Base-by-base conservation (phyloP, 1,140 invertebrate genomes). In the Samia ricini region DNA sequence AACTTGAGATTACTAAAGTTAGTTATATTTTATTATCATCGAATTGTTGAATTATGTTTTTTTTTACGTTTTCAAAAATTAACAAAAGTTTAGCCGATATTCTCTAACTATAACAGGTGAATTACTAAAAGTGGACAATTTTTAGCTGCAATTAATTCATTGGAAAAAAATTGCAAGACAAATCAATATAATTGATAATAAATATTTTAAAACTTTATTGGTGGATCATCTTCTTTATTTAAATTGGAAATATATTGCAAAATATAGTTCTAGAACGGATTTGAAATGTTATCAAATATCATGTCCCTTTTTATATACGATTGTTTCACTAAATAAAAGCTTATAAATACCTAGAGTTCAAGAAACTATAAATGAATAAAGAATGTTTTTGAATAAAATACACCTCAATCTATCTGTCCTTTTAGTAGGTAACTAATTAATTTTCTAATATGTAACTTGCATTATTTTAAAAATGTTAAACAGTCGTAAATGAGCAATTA, bases 211-310 rank as follows among this genome's bases (percentile, higher is more conserved):
- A n/a, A n/a, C n/a, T n/a, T n/a, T n/a, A n/a, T n/a, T n/a, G n/a
- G n/a, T n/a, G n/a, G n/a, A n/a, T n/a, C n/a, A n/a, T n/a, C n/a
- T n/a, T n/a, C n/a, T n/a, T n/a, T n/a, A n/a, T n/a, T n/a, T n/a
- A n/a, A n/a, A n/a, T n/a, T n/a, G n/a, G n/a, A n/a, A n/a, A 49
- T 4, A 49, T 12, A 8, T 20, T 57, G 18, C 54, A 56, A 56
- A 36, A 19, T 24, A 52, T 58, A 29, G 24, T 52, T 60, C 64
- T 56, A 65, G 59, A 66, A 61, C 60, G 33, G 19, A 48, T 36
- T 65, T 56, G 48, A 65, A 54, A 55, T 56, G 23, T 42, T 52
- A 48, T 4, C 50, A 61, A 66, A 66, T 61, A 60, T 58, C 59
- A 58, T 26, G 42, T 23, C 52, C 33, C 4, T 42, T 42, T 12